A percentile compares a stretch with the other conserved stretches of the same genome.
These are phyloP conservation scores for Meloe dianella DNA, from an alignment of 2,888 invertebrate genomes.

Conservation along the genomic window DNA sequence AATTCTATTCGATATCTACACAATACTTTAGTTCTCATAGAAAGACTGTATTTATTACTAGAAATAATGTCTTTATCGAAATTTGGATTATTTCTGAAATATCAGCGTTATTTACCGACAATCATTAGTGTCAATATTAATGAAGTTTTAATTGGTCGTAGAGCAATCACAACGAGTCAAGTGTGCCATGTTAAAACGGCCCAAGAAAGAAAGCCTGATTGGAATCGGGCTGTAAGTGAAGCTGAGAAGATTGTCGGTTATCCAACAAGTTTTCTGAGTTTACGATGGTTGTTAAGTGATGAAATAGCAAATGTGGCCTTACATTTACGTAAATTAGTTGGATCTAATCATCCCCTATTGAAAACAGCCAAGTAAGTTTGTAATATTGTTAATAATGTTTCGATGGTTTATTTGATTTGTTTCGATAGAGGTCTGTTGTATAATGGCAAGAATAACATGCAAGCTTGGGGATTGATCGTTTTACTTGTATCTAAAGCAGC, in stretches of 20 bases:
- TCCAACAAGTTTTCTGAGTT: slow-evolving; percentile 90
- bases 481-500: slow-evolving; percentile 91
- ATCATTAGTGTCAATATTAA: slow-evolving; percentile 9
- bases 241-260: slow-evolving; percentile 97
- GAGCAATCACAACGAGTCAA: slow-evolving; percentile 14
- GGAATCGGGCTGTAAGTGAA: slow-evolving; percentile 68
- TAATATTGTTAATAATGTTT: not conserved
- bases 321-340: slow-evolving; percentile 88
- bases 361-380: slow-evolving; percentile 86
- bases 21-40: not conserved
- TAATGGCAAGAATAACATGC: slow-evolving; percentile 92
- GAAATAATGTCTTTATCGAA: slow-evolving; percentile 28
- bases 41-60: not conserved
- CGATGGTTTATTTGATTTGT: not conserved
- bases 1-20: not conserved
- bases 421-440: slow-evolving; percentile 78
- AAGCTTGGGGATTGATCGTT: slow-evolving; percentile 92
- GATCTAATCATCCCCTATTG: slow-evolving; percentile 90
- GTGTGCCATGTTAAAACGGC: slow-evolving; percentile 21
- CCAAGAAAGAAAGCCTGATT: slow-evolving; percentile 31
- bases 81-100: slow-evolving; percentile 14
- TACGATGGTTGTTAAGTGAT: slow-evolving; percentile 92
- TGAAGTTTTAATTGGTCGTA: not conserved
- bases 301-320: slow-evolving; percentile 93
- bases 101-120: slow-evolving; percentile 15